Conservation (phyloP, 2,797 vertebrate species). For the Trachurus trachurus region DNA sequence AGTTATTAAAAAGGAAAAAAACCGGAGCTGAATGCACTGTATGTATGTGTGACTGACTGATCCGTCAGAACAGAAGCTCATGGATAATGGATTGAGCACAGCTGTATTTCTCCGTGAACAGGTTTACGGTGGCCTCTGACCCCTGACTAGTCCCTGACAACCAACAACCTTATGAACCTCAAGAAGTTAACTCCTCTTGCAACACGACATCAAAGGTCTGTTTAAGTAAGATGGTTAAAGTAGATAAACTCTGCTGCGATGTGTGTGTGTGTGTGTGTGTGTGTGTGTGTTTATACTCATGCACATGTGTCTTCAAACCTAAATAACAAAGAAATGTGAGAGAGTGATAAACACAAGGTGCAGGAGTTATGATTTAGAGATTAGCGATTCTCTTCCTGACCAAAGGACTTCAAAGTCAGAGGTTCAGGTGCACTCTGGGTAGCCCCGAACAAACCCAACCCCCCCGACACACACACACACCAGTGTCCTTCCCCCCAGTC, state of each 20-base stretch:
- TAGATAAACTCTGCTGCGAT: slow-evolving; percentile 9
- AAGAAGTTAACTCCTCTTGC: slow-evolving; percentile 7
- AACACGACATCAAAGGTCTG: slow-evolving; percentile 32
- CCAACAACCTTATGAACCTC: neutral
- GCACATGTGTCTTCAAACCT: neutral
- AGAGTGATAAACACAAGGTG: neutral
- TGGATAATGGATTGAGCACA: neutral
- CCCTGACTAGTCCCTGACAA: neutral
- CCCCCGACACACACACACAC: neutral
- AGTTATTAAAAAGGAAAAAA: too few species aligned
- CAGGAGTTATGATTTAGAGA: slow-evolving; percentile 31
- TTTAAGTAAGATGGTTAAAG: slow-evolving; percentile 20
- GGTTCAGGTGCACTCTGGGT: slow-evolving; percentile 28
- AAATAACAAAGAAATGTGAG: slow-evolving; percentile 13
- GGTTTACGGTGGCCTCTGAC: slow-evolving; percentile 21
- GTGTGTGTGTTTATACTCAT: neutral
- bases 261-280: neutral
- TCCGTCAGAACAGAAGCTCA: too few species aligned
- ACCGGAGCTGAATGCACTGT: too few species aligned
- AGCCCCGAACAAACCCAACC: slow-evolving; percentile 11
- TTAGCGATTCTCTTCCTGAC: slow-evolving; percentile 48
- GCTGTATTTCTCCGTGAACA: slow-evolving; percentile 21
- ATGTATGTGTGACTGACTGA: too few species aligned
- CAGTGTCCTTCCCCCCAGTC: neutral
- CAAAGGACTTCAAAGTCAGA: slow-evolving; percentile 65